phyloP scores from a whole-genome alignment of 2,113 vertebrate species.

The Phodopus roborovskii region DNA sequence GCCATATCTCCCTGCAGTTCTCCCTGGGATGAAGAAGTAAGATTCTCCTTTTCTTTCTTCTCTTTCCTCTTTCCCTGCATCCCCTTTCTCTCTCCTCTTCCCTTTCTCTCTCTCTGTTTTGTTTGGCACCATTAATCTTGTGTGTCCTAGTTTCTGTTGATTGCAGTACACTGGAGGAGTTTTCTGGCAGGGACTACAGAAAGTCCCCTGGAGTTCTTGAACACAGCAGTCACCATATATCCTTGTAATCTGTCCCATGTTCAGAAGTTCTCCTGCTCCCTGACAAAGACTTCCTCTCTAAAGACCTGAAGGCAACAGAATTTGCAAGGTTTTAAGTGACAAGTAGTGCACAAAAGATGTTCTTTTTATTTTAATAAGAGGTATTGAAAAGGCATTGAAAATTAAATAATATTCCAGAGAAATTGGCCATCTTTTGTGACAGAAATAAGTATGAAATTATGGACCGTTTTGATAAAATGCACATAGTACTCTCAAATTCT shows the following conservation, averaged over 20 bases:
- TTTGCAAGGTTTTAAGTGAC: neutral
- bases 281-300: neutral
- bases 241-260: neutral
- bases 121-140: neutral
- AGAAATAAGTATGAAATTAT: neutral
- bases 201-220: neutral
- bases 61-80: neutral
- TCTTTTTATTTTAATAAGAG: slow-evolving; percentile 26
- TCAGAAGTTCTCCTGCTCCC: neutral
- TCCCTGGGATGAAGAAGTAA: neutral
- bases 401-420: slow-evolving; percentile 28
- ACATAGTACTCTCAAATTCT: neutral
- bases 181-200: neutral
- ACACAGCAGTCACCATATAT: neutral
- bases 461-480: neutral
- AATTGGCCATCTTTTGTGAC: slow-evolving; percentile 23
- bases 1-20: neutral
- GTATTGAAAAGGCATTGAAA: slow-evolving; percentile 23
- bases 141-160: neutral
- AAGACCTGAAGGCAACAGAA: neutral
- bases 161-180: neutral
- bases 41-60: neutral
- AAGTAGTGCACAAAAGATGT: neutral
- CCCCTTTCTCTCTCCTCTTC: neutral
- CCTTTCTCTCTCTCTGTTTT: neutral